phyloP scores from a whole-genome alignment of 1,140 invertebrate genomes.

The Nasonia vitripennis region DNA sequence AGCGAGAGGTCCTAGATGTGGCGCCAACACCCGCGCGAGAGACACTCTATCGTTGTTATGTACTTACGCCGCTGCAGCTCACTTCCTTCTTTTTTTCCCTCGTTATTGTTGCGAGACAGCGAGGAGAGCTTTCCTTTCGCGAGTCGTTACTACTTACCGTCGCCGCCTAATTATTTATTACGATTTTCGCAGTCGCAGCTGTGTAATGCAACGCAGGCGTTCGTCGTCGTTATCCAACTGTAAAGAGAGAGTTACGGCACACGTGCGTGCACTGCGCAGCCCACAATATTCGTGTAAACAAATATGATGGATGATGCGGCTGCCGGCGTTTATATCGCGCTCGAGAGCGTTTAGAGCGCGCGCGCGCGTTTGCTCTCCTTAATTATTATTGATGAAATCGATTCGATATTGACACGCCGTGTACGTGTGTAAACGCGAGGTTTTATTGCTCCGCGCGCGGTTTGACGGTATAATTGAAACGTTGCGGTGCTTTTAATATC shows the following conservation, averaged over 20 bases:
- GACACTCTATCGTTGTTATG: neutral
- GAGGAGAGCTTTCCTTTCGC: neutral
- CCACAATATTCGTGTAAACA: slow-evolving; percentile 1
- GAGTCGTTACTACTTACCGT: neutral
- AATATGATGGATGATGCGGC: slow-evolving; percentile 1
- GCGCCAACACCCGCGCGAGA: neutral
- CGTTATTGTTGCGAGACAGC: neutral
- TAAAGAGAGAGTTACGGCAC: neutral
- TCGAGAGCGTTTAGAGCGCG: neutral
- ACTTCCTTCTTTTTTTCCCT: neutral
- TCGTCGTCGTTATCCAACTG: neutral
- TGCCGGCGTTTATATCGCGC: neutral
- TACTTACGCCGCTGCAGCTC: neutral
- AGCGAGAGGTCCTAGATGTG: no score
- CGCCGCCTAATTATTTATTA: neutral
- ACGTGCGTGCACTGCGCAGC: neutral
- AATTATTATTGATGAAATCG: neutral
- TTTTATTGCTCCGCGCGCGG: neutral
- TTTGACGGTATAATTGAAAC: no score
- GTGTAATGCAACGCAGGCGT: neutral
- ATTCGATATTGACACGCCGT: neutral
- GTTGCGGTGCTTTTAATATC: no score
- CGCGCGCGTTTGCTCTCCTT: neutral
- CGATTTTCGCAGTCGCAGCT: neutral
- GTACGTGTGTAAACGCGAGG: neutral